Evolutionary conservation across 2,797 vertebrate species (phyloP), one percentile per base, ranked within the genome.

Genomic region (Pseudochromis fuscus): DNA sequence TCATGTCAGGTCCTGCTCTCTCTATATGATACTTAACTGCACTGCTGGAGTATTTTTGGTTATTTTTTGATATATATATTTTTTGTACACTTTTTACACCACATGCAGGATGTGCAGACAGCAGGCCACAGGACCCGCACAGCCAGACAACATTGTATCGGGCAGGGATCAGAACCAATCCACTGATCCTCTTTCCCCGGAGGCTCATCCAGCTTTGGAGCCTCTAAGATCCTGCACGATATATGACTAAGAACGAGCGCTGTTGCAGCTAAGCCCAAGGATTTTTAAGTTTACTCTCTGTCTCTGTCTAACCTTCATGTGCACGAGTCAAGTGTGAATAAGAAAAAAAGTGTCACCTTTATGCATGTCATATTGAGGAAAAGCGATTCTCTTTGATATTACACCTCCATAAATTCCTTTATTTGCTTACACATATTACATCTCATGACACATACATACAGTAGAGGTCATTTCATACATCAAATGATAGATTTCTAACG

Each of bases 191-290:
- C 92, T 95, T 94, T 92, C 79, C 84, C 73, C 24, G 1, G 62
- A 69, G 82, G 90, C 89, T 94, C 86, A 94, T 94, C 93, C 93
- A 91, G 91, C 91, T 94, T 95, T 93, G 90, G 79, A 85, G 87
- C 78, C 80, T 76, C 68, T 90, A 88, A 94, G 93, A 94, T 90
- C 83, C 65, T 59, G 78, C 90, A 89, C 84, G 88, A 90, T 88
- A 90, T 80, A 83, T 81, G 80, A 75, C 84, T 87, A 87, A 90
- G 69, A 80, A 67, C 24, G 35, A 79, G 69, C 33, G 5, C 85
- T 67, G 76, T 59, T 9, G 30, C 63, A 16, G 63, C 73, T 81
- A 82, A 87, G 80, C 79, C 57, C 31, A 16, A 58, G 72, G 83
- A 78, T 69, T 62, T 78, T 63, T 12, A 57, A 74, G 72, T 89